Base-by-base conservation (phyloP, 1,140 invertebrate species). In the Macrosteles quadrilineatus region DNA sequence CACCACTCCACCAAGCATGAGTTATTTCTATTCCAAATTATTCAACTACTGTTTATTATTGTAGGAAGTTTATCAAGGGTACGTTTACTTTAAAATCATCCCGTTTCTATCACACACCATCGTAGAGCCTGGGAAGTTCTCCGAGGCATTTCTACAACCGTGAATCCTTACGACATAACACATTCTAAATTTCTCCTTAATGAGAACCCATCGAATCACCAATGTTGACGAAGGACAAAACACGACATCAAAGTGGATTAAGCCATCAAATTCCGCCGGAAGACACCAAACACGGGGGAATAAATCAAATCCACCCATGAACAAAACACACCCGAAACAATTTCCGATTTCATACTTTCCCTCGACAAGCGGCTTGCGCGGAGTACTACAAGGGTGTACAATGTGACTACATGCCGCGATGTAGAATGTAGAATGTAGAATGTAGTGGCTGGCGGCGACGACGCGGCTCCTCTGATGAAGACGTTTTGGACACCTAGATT, bases 251-350 rank as follows among this genome's bases (percentile, higher is more conserved):
- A 14, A 36, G 32, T 36, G 4, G 21, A 50, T 50, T 6, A 50
- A 50, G 47, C 21, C 47, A 50, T 50, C 47, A 50, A 3, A 36
- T n/a, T 19, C 14, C 3, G 14, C 47, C 47, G n/a, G 47, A 6
- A n/a, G 47, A 19, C 6, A 19, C n/a, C 14, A 36, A 36, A 36
- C 4, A 36, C 4, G 4, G 32, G 32, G 32, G n/a, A 4, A 50
- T 50, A 19, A 50, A 50, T 50, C 47, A 50, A 50, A 19, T 50
- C 6, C 47, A 21, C 47, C 36, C 47, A 21, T 50, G 47, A 50
- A 50, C 47, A 50, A 50, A 50, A 50, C 47, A 50, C n/a, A 50
- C 47, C 47, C n/a, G 47, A 50, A 50, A 17, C 47, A 21, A 50
- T 50, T 50, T 50, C 21, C 14, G 21, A 50, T 50, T 50, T 50